Conservation (phyloP, 2,113 vertebrate species). For the Apteryx owenii region DNA sequence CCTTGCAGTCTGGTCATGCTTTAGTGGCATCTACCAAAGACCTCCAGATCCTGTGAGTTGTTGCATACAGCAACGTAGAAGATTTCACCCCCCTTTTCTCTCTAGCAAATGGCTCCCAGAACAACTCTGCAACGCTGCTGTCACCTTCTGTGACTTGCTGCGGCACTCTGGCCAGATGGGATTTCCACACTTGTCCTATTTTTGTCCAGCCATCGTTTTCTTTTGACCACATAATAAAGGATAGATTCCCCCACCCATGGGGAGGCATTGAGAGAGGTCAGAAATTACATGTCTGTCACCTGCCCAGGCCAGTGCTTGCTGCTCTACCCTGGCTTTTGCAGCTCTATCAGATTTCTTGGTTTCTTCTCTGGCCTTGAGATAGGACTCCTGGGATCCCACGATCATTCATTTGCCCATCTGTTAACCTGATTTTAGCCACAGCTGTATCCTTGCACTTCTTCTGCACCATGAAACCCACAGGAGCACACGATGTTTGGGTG, state of each 20-base stretch:
- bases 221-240: background rate
- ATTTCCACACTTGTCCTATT: background rate
- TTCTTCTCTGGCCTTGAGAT: background rate
- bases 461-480: background rate
- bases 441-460: background rate
- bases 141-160: background rate
- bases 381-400: background rate
- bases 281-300: background rate
- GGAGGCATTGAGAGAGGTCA: background rate
- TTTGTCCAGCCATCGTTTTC: background rate
- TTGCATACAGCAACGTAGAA: background rate
- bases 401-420: background rate
- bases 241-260: background rate
- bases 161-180: background rate
- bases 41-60: rapidly evolving
- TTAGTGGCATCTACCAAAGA: background rate
- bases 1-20: background rate
- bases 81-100: background rate
- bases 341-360: background rate
- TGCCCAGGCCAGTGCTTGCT: background rate
- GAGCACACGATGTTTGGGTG: background rate
- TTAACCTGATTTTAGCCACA: background rate
- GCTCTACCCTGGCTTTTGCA: background rate
- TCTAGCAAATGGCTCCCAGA: background rate
- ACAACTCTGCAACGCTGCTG: background rate